Conservation (phyloP, 2,113 vertebrate genomes). For the Solea senegalensis region DNA sequence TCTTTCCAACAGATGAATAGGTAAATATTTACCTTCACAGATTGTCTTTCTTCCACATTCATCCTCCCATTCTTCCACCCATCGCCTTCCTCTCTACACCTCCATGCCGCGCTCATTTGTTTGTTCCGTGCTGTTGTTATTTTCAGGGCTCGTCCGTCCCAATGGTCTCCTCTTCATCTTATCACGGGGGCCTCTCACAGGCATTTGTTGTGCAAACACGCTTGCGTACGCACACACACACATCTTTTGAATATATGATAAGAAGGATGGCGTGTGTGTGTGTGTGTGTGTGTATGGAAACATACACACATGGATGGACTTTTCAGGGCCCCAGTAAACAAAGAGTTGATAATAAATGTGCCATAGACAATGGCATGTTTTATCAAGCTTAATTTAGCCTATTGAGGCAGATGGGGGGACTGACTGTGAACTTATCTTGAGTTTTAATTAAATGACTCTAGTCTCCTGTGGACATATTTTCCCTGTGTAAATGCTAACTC, state of each 20-base stretch:
- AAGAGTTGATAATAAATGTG: constrained; percentile 60
- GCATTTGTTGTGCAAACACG: constrained; percentile 72
- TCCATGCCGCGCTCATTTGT: constrained; percentile 21
- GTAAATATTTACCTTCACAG: constrained; percentile 78
- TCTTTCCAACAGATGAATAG: constrained; percentile 64
- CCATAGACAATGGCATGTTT: constrained; percentile 53
- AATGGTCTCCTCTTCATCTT: constrained; percentile 58
- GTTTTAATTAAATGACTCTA: constrained; percentile 77
- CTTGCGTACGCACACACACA: constrained; percentile 18
- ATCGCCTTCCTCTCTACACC: constrained; percentile 36
- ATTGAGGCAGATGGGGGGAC: constrained; percentile 53
- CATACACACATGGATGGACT: constrained; percentile 6
- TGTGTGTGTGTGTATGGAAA: constrained; percentile 15
- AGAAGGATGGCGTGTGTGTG: constrained; percentile 23
- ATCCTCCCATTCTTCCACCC: constrained; percentile 51
- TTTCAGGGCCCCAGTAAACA: constrained; percentile 61
- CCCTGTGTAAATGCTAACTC: constrained; percentile 57
- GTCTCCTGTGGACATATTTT: constrained; percentile 52
- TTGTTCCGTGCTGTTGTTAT: constrained; percentile 16
- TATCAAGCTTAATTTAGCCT: constrained; percentile 54
- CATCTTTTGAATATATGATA: constrained; percentile 62
- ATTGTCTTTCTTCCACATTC: constrained; percentile 69
- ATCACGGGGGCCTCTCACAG: constrained; percentile 38
- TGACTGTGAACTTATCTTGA: constrained; percentile 59
- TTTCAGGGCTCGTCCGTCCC: constrained; percentile 40